Evolutionary conservation across 2,797 vertebrate species (phyloP), one percentile per base, ranked within the genome.

Genomic region (Meriones psammophilus): DNA sequence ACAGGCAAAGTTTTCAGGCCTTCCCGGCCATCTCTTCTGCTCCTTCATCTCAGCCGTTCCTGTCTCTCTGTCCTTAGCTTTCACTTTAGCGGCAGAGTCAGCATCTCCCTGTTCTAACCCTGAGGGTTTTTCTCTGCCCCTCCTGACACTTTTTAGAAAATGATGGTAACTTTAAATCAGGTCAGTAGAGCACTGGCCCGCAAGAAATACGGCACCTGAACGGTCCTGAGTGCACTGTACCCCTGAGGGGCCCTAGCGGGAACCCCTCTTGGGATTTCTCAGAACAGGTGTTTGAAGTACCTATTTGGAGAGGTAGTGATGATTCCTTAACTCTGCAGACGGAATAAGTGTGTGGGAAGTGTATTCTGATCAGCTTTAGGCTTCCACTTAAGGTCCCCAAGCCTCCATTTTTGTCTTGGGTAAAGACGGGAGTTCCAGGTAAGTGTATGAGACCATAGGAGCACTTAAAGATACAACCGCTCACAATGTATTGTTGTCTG

Each of bases 121-220:
- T 77, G 18, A 78, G 73, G 85, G 42, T 12, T 46, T 79, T 79
- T 39, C 39, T 9, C 42, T 8, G 0, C 42, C 39, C 83, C 81
- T 68, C 17, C 69, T 69, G 24, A 30, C 24, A 8, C 54, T 56
- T 36, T 17, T 71, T 71, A 42, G 71, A 85, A 69, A 58, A 83
- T 17, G 14, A 22, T 56, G 18, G 60, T 22, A 10, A 50, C 62
- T 62, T 89, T 36, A 42, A n/a, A 8, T 46, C 56, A 86, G 80
- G 54, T 33, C 12, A 1, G 20, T 50, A 15, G 66, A 62, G 39
- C 1, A 1, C 56, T 17, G 0, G 14, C 68, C 58, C 8, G 10
- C 0, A 15, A 28, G 64, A 54, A 50, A 5, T 4, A 12, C 1
- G 4, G 42, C 33, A n/a, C 0, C 22, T 10, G 12, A 39, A 3